Evolutionary conservation across 2,888 invertebrate genomes (phyloP).

Genomic region (Protodeltote pygarga): DNA sequence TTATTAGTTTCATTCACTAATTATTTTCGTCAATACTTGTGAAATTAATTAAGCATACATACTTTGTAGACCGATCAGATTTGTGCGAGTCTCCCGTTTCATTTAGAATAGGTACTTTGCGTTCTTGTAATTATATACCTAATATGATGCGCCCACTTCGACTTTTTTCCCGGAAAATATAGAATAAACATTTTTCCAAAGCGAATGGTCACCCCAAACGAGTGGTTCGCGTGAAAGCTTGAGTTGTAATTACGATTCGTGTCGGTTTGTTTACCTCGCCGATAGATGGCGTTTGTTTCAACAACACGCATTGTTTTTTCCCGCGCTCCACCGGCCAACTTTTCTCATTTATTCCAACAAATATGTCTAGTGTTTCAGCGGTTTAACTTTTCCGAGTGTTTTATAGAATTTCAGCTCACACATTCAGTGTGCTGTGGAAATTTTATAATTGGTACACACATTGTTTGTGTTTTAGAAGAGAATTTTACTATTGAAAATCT

Average conservation of each 20-base stretch:
- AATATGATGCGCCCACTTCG: too few relatives aligned
- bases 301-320: conserved; percentile 61
- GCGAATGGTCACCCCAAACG: conserved; percentile 44
- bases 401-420: conserved; percentile 45
- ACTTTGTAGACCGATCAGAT: too few relatives aligned
- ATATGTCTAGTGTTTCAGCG: conserved; percentile 55
- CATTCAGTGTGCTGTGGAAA: conserved; percentile 20
- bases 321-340: conserved; percentile 51
- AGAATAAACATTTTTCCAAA: background rate
- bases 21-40: too few relatives aligned
- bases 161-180: too few relatives aligned
- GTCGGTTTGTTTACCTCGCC: conserved; percentile 52
- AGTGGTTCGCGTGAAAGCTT: conserved; percentile 55
- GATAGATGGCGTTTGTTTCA: conserved; percentile 59
- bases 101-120: too few relatives aligned
- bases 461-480: conserved; percentile 27
- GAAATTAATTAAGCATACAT: too few relatives aligned
- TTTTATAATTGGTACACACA: conserved; percentile 18
- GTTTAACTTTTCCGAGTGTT: conserved; percentile 47
- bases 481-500: background rate
- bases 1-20: too few relatives aligned
- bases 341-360: conserved; percentile 67
- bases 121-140: too few relatives aligned
- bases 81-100: too few relatives aligned
- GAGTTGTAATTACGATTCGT: conserved; percentile 60